Evolutionary conservation across 2,888 invertebrate genomes (phyloP).

Genomic region (Agrenia bidenticulata): DNA sequence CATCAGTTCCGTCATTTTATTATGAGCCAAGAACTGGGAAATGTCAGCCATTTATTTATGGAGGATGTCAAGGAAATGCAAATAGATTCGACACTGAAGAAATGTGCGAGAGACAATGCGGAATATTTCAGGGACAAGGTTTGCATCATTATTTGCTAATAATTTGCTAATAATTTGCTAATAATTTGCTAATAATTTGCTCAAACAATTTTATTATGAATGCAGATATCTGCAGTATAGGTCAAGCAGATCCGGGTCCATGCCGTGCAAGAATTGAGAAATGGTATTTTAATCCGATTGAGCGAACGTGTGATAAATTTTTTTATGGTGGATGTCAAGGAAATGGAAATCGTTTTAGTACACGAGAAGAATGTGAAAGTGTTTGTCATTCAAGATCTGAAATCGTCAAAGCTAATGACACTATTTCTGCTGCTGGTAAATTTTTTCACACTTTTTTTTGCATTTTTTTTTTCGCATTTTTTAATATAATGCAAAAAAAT

Average conservation of each 20-base stretch:
- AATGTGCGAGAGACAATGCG: slow-evolving; percentile 72
- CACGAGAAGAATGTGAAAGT: slow-evolving; percentile 70
- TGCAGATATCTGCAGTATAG: slow-evolving; percentile 71
- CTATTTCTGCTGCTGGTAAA: slow-evolving; percentile 40
- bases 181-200: too few species aligned
- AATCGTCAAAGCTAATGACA: slow-evolving; percentile 55
- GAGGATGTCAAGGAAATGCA: slow-evolving; percentile 71
- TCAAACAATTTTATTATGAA: too few species aligned
- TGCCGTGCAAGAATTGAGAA: slow-evolving; percentile 67
- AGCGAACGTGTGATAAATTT: slow-evolving; percentile 68
- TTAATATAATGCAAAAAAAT: neutral
- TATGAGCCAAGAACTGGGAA: slow-evolving; percentile 62
- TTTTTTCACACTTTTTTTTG: neutral
- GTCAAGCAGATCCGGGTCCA: slow-evolving; percentile 68
- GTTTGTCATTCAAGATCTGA: slow-evolving; percentile 60
- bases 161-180: too few species aligned
- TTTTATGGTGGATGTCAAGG: slow-evolving; percentile 72
- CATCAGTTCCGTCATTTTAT: slow-evolving; percentile 69
- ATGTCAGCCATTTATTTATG: slow-evolving; percentile 53
- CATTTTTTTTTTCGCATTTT: too few species aligned
- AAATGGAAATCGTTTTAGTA: slow-evolving; percentile 79
- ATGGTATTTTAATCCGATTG: slow-evolving; percentile 68
- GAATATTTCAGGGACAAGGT: slow-evolving; percentile 71
- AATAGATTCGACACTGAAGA: slow-evolving; percentile 74
- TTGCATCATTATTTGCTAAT: neutral